phyloP scores from a whole-genome alignment of 2,888 invertebrate species.

The Phrixothrix hirtus region DNA sequence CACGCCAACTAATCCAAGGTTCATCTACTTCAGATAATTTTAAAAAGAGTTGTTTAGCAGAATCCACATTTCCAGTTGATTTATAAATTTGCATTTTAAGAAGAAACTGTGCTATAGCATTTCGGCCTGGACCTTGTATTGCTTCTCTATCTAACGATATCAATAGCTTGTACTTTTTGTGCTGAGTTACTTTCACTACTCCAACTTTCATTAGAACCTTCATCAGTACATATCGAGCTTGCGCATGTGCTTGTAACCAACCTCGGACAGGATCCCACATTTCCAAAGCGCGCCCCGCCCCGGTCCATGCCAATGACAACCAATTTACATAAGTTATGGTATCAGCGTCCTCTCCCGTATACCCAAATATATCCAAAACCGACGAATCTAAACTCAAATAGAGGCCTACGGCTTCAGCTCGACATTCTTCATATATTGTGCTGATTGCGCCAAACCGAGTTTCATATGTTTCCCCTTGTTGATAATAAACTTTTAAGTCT shows the following conservation, averaged over 20 bases:
- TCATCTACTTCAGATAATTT: conserved; percentile 80
- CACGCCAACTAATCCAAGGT: conserved; percentile 83
- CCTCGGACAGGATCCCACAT: conserved; percentile 87
- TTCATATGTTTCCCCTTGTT: conserved; percentile 89
- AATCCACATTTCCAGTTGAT: conserved; percentile 75
- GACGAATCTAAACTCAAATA: conserved; percentile 70
- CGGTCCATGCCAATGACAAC: conserved; percentile 86
- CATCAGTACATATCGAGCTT: conserved; percentile 86
- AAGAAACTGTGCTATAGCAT: conserved; percentile 83
- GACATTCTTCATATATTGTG: conserved; percentile 93
- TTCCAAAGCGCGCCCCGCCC: conserved; percentile 82
- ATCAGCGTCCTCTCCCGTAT: conserved; percentile 73
- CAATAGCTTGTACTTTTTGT: conserved; percentile 74
- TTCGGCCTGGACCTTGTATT: conserved; percentile 80
- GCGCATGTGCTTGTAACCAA: conserved; percentile 81
- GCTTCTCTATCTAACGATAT: conserved; percentile 77
- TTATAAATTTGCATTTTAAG: conserved; percentile 84
- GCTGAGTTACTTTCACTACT: conserved; percentile 75
- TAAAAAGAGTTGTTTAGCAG: conserved; percentile 76
- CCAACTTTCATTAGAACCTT: conserved; percentile 87
- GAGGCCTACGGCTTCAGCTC: conserved; percentile 95
- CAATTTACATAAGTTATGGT: conserved; percentile 82
- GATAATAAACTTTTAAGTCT: conserved; percentile 74
- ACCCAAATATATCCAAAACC: conserved; percentile 71
- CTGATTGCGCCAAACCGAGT: conserved; percentile 86